These are phyloP conservation scores for Pteropus alecto DNA, from an alignment of 2,113 vertebrate species.

Conservation along the genomic window DNA sequence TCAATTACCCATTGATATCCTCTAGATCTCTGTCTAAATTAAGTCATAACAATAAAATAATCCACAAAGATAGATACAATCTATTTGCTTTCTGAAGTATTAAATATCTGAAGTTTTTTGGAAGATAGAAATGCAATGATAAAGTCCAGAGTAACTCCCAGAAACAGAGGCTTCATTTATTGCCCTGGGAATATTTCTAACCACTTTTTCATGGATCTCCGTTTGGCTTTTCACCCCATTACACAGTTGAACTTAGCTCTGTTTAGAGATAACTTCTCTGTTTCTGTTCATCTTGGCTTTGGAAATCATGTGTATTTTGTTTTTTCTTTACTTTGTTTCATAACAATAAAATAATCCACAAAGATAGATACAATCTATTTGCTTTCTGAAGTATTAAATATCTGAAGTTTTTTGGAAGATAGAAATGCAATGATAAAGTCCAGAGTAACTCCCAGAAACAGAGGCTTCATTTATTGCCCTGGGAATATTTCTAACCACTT, in stretches of 20 bases:
- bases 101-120: too few relatives aligned
- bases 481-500: background rate
- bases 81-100: too few relatives aligned
- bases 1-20: background rate
- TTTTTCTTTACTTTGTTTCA: conserved; percentile 3
- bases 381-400: too few relatives aligned
- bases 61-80: too few relatives aligned
- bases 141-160: too few relatives aligned
- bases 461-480: background rate
- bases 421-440: too few relatives aligned
- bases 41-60: background rate
- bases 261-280: conserved; percentile 12
- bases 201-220: background rate
- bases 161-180: background rate
- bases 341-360: too few relatives aligned
- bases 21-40: background rate
- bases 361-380: too few relatives aligned
- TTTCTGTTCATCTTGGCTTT: conserved; percentile 56
- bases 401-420: too few relatives aligned
- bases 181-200: conserved; percentile 12
- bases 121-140: too few relatives aligned
- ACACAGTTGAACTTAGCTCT: conserved; percentile 31
- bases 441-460: too few relatives aligned
- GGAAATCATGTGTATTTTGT: background rate
- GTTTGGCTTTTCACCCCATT: conserved; percentile 46